Conservation (phyloP, 2,888 invertebrate genomes). For the Epirrhoe alternata region DNA sequence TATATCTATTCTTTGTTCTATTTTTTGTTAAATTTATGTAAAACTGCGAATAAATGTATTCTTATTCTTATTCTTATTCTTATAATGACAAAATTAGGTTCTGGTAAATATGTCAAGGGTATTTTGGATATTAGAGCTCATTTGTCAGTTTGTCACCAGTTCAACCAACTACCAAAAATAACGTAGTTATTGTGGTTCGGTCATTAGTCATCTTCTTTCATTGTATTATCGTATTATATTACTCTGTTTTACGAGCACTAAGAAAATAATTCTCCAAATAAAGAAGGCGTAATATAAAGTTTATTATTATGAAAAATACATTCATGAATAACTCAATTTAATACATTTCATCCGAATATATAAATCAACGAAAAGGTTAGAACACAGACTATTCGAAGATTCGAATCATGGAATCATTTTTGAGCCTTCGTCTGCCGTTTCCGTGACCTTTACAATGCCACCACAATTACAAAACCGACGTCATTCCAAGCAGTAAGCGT, state of each 20-base stretch:
- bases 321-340: too few species aligned
- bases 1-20: too few species aligned
- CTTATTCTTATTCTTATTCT: too few species aligned
- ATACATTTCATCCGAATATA: neutral
- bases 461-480: neutral
- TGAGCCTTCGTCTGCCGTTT: neutral
- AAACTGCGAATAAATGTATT: too few species aligned
- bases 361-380: neutral
- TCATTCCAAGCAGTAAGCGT: neutral
- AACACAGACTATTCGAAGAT: neutral
- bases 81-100: neutral
- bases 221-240: too few species aligned
- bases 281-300: too few species aligned
- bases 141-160: slow-evolving; percentile 13
- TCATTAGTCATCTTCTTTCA: slow-evolving; percentile 16
- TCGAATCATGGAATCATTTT: neutral
- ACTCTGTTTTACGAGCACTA: too few species aligned
- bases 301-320: too few species aligned
- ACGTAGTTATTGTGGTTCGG: neutral
- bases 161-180: slow-evolving; percentile 12
- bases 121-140: neutral
- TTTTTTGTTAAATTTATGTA: too few species aligned
- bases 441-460: neutral
- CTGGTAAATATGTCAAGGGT: slow-evolving; percentile 12
- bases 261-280: too few species aligned